A percentile compares a stretch with the other conserved stretches of the same genome.
These are phyloP conservation scores for Drosophila dunni DNA, from an alignment of 1,140 invertebrate species.

Conservation along the genomic window DNA sequence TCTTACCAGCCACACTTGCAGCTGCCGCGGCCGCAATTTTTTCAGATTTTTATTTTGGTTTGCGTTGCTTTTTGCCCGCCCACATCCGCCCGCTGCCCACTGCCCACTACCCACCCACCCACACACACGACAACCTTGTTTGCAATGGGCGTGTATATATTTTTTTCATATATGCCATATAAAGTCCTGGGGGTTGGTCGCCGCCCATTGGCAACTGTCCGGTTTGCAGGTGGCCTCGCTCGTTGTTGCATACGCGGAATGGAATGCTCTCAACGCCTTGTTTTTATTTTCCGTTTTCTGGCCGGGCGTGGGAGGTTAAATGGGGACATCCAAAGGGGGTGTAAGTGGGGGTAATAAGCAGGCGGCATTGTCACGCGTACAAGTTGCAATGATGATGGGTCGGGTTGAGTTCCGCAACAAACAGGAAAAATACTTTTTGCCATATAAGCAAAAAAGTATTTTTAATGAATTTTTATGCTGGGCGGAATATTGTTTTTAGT, in stretches of 20 bases:
- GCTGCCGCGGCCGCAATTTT: constrained; percentile 52
- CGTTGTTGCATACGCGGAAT: constrained; percentile 69
- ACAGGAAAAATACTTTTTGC: constrained; percentile 59
- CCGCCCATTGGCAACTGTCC: constrained; percentile 78
- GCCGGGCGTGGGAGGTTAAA: constrained; percentile 29
- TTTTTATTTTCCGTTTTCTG: constrained; percentile 35
- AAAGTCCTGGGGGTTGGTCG: constrained; percentile 70
- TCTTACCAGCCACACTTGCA: constrained; percentile 1
- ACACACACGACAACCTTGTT: constrained; percentile 55
- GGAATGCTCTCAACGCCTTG: constrained; percentile 52
- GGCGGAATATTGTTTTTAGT: constrained; percentile 57
- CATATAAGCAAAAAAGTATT: constrained; percentile 75
- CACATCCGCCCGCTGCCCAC: constrained; percentile 3
- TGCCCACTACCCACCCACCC: not conserved
- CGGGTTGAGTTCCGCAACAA: constrained; percentile 54
- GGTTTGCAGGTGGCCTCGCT: constrained; percentile 73
- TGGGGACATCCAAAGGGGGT: not conserved
- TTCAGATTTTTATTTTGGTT: constrained; percentile 53
- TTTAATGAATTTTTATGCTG: constrained; percentile 73
- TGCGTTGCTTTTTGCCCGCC: constrained; percentile 26
- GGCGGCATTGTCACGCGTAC: constrained; percentile 69
- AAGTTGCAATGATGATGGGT: not conserved
- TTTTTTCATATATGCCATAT: constrained; percentile 43
- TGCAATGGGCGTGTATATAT: constrained; percentile 69
- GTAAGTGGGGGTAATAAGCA: constrained; percentile 56